Evolutionary conservation across 2,888 invertebrate genomes (phyloP).

Genomic region (Noctua comes): DNA sequence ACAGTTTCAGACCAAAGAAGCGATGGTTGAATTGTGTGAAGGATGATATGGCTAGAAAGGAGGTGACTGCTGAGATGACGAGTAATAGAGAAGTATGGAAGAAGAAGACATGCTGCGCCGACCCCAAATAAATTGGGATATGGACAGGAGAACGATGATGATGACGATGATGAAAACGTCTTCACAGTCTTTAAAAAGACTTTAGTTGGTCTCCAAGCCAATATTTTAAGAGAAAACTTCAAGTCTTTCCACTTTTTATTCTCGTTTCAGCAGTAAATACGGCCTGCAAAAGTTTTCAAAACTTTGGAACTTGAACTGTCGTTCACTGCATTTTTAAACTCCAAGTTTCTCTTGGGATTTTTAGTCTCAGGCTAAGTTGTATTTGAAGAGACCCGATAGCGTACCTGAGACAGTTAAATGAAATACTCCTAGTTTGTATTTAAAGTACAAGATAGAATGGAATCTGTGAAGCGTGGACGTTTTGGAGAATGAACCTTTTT

Average conservation of each 20-base stretch:
- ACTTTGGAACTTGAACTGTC: conserved; percentile 15
- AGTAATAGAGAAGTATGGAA: too few relatives aligned
- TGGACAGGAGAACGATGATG: too few relatives aligned
- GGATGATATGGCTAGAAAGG: too few relatives aligned
- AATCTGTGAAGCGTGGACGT: background rate
- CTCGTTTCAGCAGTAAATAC: background rate
- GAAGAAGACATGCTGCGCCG: too few relatives aligned
- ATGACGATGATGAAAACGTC: too few relatives aligned
- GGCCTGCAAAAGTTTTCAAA: background rate
- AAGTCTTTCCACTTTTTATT: background rate
- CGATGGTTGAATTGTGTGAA: too few relatives aligned
- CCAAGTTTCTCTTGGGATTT: conserved; percentile 14
- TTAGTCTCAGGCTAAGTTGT: background rate
- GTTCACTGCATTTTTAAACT: conserved; percentile 14
- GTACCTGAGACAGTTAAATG: background rate
- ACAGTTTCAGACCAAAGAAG: too few relatives aligned
- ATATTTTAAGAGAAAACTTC: background rate
- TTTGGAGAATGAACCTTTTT: background rate
- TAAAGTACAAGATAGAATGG: background rate
- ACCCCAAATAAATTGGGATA: too few relatives aligned
- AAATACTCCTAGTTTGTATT: background rate
- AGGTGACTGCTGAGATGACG: too few relatives aligned
- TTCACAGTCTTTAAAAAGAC: background rate
- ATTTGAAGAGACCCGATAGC: background rate
- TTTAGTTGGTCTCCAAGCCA: too few relatives aligned